Evolutionary conservation across 2,113 vertebrate genomes (phyloP).

Genomic region (Centropristis striata): DNA sequence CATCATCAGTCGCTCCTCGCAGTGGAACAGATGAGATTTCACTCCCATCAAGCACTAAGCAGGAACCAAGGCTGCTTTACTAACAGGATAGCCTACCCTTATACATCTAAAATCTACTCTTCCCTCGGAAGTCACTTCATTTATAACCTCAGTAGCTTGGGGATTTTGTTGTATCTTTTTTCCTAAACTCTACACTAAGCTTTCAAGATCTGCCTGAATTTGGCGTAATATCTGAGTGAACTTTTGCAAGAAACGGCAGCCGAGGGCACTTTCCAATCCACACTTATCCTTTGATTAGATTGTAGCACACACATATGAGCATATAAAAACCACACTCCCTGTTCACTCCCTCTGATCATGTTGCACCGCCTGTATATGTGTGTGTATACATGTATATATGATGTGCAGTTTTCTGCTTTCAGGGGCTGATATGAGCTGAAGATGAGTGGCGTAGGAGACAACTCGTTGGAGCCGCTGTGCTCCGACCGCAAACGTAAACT

Average conservation of each 20-base stretch:
- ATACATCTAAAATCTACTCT: constrained; percentile 54
- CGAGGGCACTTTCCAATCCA: not conserved
- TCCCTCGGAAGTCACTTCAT: constrained; percentile 45
- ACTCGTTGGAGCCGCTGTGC: constrained; percentile 91
- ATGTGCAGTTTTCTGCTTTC: constrained; percentile 45
- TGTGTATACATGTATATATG: not conserved
- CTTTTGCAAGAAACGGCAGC: not conserved
- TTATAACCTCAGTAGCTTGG: constrained; percentile 9
- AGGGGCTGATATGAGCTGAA: constrained; percentile 93
- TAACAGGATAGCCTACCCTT: constrained; percentile 60
- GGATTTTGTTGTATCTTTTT: constrained; percentile 8
- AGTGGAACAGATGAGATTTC: constrained; percentile 80
- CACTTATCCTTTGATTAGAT: constrained; percentile 23
- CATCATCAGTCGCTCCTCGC: constrained; percentile 77
- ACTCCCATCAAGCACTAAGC: constrained; percentile 64
- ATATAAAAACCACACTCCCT: not conserved
- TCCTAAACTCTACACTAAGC: constrained; percentile 15
- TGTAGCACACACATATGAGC: not conserved
- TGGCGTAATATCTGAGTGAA: constrained; percentile 6
- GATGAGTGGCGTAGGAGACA: constrained; percentile 97
- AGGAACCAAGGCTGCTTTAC: constrained; percentile 67
- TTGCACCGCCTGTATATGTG: not conserved
- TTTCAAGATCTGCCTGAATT: constrained; percentile 33
- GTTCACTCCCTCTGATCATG: constrained; percentile 9
- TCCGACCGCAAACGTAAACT: constrained; percentile 95